Conservation (phyloP, 2,797 vertebrate genomes). For the Phylloscopus collybita region DNA sequence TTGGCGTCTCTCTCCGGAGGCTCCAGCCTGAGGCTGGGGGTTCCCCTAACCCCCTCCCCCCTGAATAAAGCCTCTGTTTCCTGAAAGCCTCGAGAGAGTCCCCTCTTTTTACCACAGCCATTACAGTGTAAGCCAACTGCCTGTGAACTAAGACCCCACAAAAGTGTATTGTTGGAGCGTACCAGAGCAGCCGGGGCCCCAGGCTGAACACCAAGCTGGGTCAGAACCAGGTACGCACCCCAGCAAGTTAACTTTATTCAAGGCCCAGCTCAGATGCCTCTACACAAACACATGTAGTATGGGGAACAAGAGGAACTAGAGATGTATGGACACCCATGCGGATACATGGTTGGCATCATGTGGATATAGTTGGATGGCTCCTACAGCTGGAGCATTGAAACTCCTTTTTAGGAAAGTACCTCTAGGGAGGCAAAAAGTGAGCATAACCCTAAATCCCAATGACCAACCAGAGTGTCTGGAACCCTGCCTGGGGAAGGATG, state of each 20-base stretch:
- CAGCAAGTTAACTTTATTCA: neutral
- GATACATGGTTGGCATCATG: neutral
- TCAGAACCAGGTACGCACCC: no score
- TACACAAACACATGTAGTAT: neutral
- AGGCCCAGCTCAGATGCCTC: neutral
- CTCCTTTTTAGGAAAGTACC: neutral
- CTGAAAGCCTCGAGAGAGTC: no score
- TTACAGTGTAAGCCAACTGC: no score
- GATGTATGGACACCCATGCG: accelerated
- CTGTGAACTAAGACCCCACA: no score
- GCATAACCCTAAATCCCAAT: neutral
- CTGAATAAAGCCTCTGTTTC: no score
- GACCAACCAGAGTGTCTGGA: neutral
- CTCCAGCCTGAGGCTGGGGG: no score
- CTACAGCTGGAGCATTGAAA: neutral
- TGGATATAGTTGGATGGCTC: neutral
- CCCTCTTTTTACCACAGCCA: no score
- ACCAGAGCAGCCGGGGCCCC: no score
- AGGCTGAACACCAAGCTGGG: no score
- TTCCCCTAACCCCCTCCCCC: no score
- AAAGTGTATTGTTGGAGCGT: no score
- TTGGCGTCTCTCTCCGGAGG: no score
- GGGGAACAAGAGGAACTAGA: neutral
- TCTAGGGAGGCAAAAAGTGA: neutral
- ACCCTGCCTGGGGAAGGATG: neutral